Evolutionary conservation across 2,888 invertebrate species (phyloP), one percentile per base, ranked within the genome.

Genomic region (Diploptera punctata): DNA sequence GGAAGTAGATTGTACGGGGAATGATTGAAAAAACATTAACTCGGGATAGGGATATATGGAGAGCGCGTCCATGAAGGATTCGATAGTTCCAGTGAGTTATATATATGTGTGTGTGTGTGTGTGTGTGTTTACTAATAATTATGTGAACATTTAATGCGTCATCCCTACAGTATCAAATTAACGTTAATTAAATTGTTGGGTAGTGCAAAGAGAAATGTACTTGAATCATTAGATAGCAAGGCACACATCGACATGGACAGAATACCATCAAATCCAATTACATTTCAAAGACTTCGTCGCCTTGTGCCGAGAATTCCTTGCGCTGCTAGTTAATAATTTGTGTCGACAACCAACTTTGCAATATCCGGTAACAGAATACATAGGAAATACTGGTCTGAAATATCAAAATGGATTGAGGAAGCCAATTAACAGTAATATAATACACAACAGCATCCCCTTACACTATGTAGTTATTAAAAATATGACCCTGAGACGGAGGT

Each of bases 221-320:
- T 68, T 21, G 29, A 29, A 19, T 18, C 43, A 61, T 33, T 61
- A 31, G 61, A 16, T 61, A 61, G 29, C 38, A n/a, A 61, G 19
- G 26, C 24, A 62, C 18, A 62, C 19, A 31, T 62, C 16, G 24
- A 43, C 44, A 21, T 31, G 21, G 18, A 67, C n/a, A 21, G 43
- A 68, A 68, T 38, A 21, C 57, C 43, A n/a, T 18, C n/a, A 54
- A 54, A 68, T 68, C 57, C 54, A 57, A 57, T 68, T 60, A 57
- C 68, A 68, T n/a, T 44, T 54, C 68, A 38, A 54, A 68, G 60
- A 26, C 68, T 43, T 68, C 43, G 24, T 54, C 68, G 57, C 57
- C 68, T 57, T 19, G 52, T 16, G 65, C 24, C 19, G 26, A 54
- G 21, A 57, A 70, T 49, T 62, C 31, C 62, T 70, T 62, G 13